A percentile compares a stretch with the other conserved stretches of the same genome.
phyloP scores from a whole-genome alignment of 2,888 invertebrate species.

The Drosophila lutescens region DNA sequence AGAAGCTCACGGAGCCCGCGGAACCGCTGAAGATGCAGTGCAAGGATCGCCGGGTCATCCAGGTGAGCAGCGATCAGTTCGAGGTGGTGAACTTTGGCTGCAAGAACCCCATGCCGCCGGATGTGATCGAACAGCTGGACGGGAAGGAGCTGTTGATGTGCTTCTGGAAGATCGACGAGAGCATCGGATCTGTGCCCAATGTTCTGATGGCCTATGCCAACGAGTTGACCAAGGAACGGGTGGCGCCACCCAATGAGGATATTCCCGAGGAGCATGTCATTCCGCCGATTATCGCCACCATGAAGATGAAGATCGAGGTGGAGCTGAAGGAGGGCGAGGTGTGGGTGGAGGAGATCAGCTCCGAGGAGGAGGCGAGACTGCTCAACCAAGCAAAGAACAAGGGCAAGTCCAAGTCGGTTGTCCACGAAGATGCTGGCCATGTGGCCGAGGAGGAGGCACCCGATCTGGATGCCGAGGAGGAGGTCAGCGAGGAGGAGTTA shows the following conservation, averaged over 20 bases:
- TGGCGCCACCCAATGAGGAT: constrained; percentile 68
- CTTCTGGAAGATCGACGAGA: constrained; percentile 82
- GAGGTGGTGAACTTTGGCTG: constrained; percentile 80
- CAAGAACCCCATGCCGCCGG: constrained; percentile 79
- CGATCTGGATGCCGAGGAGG: constrained; percentile 59
- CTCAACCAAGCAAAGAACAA: constrained; percentile 27
- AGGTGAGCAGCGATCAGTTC: constrained; percentile 73
- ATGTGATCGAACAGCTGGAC: constrained; percentile 79
- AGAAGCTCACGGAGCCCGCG: constrained; percentile 82
- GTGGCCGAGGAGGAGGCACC: constrained; percentile 37
- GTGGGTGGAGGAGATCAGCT: constrained; percentile 66
- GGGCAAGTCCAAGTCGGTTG: constrained; percentile 39
- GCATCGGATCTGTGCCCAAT: constrained; percentile 66
- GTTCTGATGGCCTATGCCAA: constrained; percentile 71
- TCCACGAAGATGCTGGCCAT: constrained; percentile 24
- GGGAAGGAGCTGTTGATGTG: constrained; percentile 82
- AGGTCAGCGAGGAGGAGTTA: constrained; percentile 63
- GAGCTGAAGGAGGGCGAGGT: constrained; percentile 69
- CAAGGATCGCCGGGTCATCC: constrained; percentile 81
- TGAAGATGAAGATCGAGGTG: constrained; percentile 74
- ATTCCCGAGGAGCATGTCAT: constrained; percentile 60
- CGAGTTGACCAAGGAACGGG: constrained; percentile 72
- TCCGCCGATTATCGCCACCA: constrained; percentile 75
- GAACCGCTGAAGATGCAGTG: constrained; percentile 81
- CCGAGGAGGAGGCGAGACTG: constrained; percentile 47